A percentile compares a stretch with the other conserved stretches of the same genome.
Conservation (phyloP, 2,888 invertebrate genomes). For the Pilophorus perplexus region DNA sequence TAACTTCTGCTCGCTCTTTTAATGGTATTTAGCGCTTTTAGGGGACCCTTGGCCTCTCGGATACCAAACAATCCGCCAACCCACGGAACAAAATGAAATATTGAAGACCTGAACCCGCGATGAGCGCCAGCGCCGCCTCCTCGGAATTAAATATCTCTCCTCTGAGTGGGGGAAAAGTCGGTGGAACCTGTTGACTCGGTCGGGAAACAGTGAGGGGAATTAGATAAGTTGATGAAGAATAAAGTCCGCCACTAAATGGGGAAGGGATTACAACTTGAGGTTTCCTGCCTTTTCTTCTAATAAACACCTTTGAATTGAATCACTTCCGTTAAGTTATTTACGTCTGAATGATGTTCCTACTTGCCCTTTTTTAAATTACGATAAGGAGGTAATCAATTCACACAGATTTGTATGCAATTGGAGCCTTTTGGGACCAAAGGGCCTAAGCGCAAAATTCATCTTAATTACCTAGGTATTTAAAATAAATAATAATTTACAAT, state of each 20-base stretch:
- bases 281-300: background rate
- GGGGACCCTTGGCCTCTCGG: too few relatives aligned
- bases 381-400: too few relatives aligned
- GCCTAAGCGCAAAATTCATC: too few relatives aligned
- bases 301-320: background rate
- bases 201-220: background rate
- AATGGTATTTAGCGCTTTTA: too few relatives aligned
- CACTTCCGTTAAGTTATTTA: background rate
- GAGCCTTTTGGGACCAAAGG: too few relatives aligned
- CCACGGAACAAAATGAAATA: slow-evolving; percentile 7
- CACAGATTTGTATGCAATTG: too few relatives aligned
- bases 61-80: background rate
- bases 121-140: background rate
- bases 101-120: slow-evolving; percentile 24
- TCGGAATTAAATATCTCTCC: slow-evolving; percentile 21
- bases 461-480: too few relatives aligned
- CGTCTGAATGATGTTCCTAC: too few relatives aligned
- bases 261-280: background rate
- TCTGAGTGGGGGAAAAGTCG: background rate
- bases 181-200: slow-evolving; percentile 20
- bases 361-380: too few relatives aligned
- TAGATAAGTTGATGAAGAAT: slow-evolving; percentile 26
- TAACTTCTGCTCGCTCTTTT: too few relatives aligned
- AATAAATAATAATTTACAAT: too few relatives aligned
- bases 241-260: background rate